phyloP scores from a whole-genome alignment of 2,888 invertebrate genomes.

The Drosophila aldrichi region DNA sequence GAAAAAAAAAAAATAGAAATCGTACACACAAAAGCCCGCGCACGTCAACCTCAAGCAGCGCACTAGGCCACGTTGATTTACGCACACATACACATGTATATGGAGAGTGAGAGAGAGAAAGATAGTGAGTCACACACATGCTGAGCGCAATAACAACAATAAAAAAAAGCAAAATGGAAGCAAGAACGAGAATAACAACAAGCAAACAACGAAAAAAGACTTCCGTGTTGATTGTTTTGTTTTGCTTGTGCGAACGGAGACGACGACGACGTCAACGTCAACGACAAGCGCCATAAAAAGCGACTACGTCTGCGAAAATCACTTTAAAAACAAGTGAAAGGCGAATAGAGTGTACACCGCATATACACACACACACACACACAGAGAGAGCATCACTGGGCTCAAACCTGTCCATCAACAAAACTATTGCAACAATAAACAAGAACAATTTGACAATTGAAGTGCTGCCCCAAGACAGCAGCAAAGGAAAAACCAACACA shows the following conservation, averaged over 20 bases:
- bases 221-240: constrained; percentile 78
- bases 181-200: constrained; percentile 48
- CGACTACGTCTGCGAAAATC: constrained; percentile 75
- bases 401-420: constrained; percentile 76
- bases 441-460: constrained; percentile 81
- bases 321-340: constrained; percentile 78
- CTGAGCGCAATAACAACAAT: constrained; percentile 37
- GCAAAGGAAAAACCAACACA: constrained; percentile 3
- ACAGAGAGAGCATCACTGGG: constrained; percentile 15
- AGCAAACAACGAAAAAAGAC: constrained; percentile 69
- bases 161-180: constrained; percentile 33
- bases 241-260: constrained; percentile 64
- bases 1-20: not conserved
- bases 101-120: not conserved
- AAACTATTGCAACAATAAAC: constrained; percentile 79
- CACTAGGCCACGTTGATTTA: constrained; percentile 78
- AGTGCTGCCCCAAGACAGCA: constrained; percentile 59
- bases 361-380: constrained; percentile 1
- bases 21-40: constrained; percentile 63
- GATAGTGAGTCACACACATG: constrained; percentile 25
- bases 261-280: constrained; percentile 47
- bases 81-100: no score
- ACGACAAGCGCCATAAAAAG: constrained; percentile 73
- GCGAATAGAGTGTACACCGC: constrained; percentile 17
- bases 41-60: constrained; percentile 76